Evolutionary conservation across 1,140 invertebrate genomes (phyloP).

Genomic region (Drosophila navojoa): DNA sequence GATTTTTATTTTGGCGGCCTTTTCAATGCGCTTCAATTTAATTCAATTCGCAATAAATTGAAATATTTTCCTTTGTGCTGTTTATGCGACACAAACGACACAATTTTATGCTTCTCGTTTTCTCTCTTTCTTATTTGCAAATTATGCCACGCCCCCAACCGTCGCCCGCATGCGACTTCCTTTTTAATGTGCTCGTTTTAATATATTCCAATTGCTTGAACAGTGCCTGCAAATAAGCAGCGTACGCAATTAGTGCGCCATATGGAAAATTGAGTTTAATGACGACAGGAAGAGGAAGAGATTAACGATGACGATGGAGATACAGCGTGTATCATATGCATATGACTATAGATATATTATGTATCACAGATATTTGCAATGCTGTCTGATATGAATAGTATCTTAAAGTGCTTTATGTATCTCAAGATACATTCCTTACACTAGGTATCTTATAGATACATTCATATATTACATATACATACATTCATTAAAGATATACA

Average conservation of each 20-base stretch:
- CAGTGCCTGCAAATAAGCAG: conserved; percentile 45
- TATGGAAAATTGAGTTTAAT: conserved; percentile 41
- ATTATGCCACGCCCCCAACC: background rate
- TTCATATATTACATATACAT: background rate
- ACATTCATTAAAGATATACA: no score
- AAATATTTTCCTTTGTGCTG: conserved; percentile 70
- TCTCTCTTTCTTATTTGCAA: conserved; percentile 4
- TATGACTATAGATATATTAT: background rate
- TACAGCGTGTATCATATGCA: no score
- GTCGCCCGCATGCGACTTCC: conserved; percentile 66
- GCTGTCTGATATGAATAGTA: no score
- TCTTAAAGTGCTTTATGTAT: no score
- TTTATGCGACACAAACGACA: conserved; percentile 47
- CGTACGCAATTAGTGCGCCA: conserved; percentile 20
- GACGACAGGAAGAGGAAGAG: conserved; percentile 20
- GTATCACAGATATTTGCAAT: no score
- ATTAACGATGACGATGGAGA: background rate
- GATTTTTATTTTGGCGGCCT: conserved; percentile 50
- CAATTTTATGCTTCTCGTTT: conserved; percentile 34
- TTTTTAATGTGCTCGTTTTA: conserved; percentile 52
- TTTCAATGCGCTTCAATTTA: conserved; percentile 81
- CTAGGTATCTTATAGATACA: background rate
- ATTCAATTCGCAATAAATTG: conserved; percentile 81
- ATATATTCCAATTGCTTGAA: conserved; percentile 35
- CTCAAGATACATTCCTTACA: no score